phyloP scores from a whole-genome alignment of 2,888 invertebrate species.

The Oxytorus armatus region DNA sequence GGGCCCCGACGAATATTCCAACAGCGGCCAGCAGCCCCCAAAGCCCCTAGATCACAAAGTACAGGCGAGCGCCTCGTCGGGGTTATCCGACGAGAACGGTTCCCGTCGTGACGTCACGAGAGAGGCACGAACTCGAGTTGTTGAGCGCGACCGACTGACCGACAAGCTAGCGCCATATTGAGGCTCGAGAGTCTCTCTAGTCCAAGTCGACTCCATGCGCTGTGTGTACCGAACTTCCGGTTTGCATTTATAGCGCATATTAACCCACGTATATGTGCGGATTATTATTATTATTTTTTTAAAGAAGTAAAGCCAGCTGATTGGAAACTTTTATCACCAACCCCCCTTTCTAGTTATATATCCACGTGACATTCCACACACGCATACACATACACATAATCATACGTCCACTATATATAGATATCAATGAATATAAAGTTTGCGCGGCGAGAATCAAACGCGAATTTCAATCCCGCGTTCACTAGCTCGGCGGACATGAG shows the following conservation, averaged over 20 bases:
- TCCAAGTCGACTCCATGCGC: too few relatives aligned
- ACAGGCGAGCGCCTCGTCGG: constrained; percentile 5
- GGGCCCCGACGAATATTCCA: constrained; percentile 37
- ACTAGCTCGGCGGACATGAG: constrained; percentile 42
- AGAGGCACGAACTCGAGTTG: constrained; percentile 55
- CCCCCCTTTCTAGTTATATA: too few relatives aligned
- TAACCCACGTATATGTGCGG: not conserved
- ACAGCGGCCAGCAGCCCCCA: too few relatives aligned
- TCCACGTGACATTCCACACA: too few relatives aligned
- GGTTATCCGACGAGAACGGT: constrained; percentile 54
- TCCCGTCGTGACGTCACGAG: constrained; percentile 64
- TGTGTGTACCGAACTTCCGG: constrained; percentile 53
- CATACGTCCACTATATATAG: not conserved
- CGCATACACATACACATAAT: too few relatives aligned
- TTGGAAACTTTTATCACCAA: too few relatives aligned
- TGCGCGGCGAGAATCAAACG: too few relatives aligned
- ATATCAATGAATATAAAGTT: too few relatives aligned
- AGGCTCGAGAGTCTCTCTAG: constrained; percentile 34
- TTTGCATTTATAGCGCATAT: constrained; percentile 7
- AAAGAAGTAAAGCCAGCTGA: too few relatives aligned
- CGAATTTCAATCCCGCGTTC: constrained; percentile 34
- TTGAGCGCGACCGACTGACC: constrained; percentile 62
- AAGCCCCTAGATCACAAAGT: too few relatives aligned
- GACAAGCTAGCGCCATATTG: constrained; percentile 42
- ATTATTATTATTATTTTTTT: too few relatives aligned